These are phyloP conservation scores for Synanthedon vespiformis DNA, from an alignment of 2,888 invertebrate genomes.

Conservation along the genomic window DNA sequence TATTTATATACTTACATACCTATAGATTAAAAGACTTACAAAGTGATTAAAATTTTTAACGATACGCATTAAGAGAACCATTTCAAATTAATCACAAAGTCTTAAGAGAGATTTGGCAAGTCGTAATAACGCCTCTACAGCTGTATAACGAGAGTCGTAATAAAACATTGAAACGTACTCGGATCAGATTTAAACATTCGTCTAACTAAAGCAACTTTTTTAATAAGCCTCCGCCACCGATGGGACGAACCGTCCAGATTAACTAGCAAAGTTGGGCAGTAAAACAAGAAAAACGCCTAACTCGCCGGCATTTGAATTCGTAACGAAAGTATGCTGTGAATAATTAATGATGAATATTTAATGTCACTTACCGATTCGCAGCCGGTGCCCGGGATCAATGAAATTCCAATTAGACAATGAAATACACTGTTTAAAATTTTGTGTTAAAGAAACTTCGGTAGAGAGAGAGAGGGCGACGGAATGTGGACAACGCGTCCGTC, in stretches of 20 bases:
- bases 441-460: constrained; percentile 16
- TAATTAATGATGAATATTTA: constrained; percentile 12
- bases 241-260: constrained; percentile 24
- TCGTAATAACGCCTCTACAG: too few species aligned
- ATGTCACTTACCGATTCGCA: constrained; percentile 7
- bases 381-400: constrained; percentile 19
- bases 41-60: too few species aligned
- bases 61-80: too few species aligned
- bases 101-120: too few species aligned
- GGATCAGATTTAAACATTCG: constrained; percentile 33
- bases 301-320: constrained; percentile 24
- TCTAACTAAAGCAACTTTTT: constrained; percentile 41
- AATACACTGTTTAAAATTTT: constrained; percentile 21
- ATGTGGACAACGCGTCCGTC: constrained; percentile 16
- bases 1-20: too few species aligned
- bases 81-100: too few species aligned
- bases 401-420: constrained; percentile 8
- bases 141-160: background rate
- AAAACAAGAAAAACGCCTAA: constrained; percentile 26
- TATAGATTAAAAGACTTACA: too few species aligned
- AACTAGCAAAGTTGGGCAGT: constrained; percentile 40
- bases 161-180: constrained; percentile 20
- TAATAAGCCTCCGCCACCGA: constrained; percentile 33
- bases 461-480: constrained; percentile 6
- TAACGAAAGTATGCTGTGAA: constrained; percentile 16